A percentile compares a stretch with the other conserved stretches of the same genome.
Conservation (phyloP, 1,140 invertebrate genomes). For the Epicauta chinensis region DNA sequence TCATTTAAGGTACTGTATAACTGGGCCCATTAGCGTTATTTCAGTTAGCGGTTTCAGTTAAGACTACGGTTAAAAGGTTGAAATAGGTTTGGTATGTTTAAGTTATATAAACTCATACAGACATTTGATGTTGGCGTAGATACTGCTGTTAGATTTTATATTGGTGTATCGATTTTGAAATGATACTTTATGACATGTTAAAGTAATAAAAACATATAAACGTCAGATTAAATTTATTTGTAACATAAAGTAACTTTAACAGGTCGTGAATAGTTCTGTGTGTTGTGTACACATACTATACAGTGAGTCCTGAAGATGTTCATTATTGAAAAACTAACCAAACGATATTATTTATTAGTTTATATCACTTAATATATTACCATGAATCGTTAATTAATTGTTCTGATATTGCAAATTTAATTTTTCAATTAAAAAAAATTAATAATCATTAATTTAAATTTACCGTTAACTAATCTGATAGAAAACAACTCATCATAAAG, state of each 20-base stretch:
- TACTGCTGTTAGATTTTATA: constrained; percentile 23
- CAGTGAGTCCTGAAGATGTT: constrained; percentile 11
- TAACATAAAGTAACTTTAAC: constrained; percentile 26
- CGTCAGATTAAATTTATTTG: constrained; percentile 30
- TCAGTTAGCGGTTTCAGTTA: constrained; percentile 1
- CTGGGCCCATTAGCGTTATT: constrained; percentile 6
- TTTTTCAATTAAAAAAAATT: constrained; percentile 7
- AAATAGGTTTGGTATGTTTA: constrained; percentile 5
- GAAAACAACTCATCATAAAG: background rate
- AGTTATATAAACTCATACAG: constrained; percentile 13
- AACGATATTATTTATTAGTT: constrained; percentile 8
- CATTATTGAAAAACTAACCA: constrained; percentile 4
- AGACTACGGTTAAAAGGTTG: constrained; percentile 1
- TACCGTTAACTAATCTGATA: constrained; percentile 4
- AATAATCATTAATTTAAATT: constrained; percentile 6
- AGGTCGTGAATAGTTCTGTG: constrained; percentile 25
- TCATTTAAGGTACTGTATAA: constrained; percentile 6
- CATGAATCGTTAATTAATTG: constrained; percentile 7
- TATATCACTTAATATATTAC: constrained; percentile 2
- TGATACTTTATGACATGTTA: constrained; percentile 29
- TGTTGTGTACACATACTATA: constrained; percentile 9
- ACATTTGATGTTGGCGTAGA: constrained; percentile 16
- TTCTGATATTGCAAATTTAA: constrained; percentile 4
- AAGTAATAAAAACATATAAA: constrained; percentile 29
- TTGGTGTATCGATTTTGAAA: constrained; percentile 24